These are phyloP conservation scores for Chaetodon auriga DNA, from an alignment of 2,113 vertebrate genomes.

Conservation along the genomic window DNA sequence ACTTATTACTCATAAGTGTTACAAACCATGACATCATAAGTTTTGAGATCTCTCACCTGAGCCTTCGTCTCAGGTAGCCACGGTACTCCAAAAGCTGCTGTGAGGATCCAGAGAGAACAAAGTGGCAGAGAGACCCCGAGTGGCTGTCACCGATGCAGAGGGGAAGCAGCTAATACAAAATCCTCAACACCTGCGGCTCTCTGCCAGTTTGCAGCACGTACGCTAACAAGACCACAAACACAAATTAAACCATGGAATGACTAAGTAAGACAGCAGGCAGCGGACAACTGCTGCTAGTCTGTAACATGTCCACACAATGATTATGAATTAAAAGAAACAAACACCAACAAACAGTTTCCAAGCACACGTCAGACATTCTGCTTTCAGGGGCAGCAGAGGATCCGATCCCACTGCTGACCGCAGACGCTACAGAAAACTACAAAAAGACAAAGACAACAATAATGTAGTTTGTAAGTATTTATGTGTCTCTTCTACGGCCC, in stretches of 20 bases:
- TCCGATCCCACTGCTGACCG: constrained; percentile 15
- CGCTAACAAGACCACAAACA: constrained; percentile 53
- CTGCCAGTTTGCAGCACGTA: constrained; percentile 39
- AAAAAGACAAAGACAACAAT: constrained; percentile 59
- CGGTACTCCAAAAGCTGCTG: constrained; percentile 34
- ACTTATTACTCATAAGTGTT: constrained; percentile 36
- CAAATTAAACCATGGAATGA: constrained; percentile 77
- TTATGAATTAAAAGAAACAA: constrained; percentile 36
- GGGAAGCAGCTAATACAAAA: constrained; percentile 25
- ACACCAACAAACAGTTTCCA: constrained; percentile 25
- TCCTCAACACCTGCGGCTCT: constrained; percentile 36
- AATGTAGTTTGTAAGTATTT: constrained; percentile 44
- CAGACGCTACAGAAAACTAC: constrained; percentile 47
- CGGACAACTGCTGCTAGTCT: constrained; percentile 45
- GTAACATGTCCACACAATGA: constrained; percentile 50
- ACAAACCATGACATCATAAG: constrained; percentile 27
- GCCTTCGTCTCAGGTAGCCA: constrained; percentile 62
- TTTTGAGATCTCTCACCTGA: constrained; percentile 49
- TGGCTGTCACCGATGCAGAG: not conserved
- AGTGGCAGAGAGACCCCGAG: constrained; percentile 45
- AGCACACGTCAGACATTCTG: constrained; percentile 35
- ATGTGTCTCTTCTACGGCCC: constrained; percentile 36
- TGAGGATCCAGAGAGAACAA: constrained; percentile 30
- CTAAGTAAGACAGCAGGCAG: constrained; percentile 44
- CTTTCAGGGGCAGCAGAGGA: constrained; percentile 27